Evolutionary conservation across 1,140 invertebrate genomes (phyloP), one percentile per base, ranked within the genome.

Genomic region (Proales similis): DNA sequence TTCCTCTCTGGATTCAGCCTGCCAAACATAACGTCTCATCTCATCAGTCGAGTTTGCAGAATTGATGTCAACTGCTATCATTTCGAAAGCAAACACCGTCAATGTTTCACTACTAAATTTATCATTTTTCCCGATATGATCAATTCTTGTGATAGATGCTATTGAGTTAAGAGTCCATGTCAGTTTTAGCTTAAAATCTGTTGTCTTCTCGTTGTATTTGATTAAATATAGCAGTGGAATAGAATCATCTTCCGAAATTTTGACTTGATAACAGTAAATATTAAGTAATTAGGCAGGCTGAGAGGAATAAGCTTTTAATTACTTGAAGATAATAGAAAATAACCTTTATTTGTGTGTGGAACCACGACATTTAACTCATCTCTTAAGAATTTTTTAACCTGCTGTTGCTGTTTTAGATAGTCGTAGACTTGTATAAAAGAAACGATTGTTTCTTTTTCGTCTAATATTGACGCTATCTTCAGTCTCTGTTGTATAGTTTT

Each of bases 241-340:
- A 29, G 51, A 57, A 42, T 57, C 51, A 17, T 57, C 45, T 17
- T 57, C 51, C 17, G 51, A 36, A n/a, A 42, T 57, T 42, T 57
- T 57, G 19, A 57, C 51, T 57, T 42, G 7, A 57, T 42, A 12
- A 19, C 26, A n/a, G 42, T 20, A 36, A 38, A 17, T n/a, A 36
- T 4, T 5, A 20, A 36, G 42, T 20, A 53, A 20, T n/a, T 38
- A 1, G 27, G n/a, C n/a, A n/a, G n/a, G n/a, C n/a, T n/a, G n/a
- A n/a, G n/a, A n/a, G n/a, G 29, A 14, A 53, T 17, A 53, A 38
- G 17, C 1, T 14, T 30, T 12, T 32, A 29, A 27, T 49, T 32
- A 57, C 51, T 57, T 42, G 51, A 57, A 17, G 51, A 36, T 39
- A 57, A 42, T 42, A 57, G 45, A 27, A 20, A 57, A 14, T 57